Conservation (phyloP, 2,113 vertebrate genomes). For the Myotis brandtii region DNA sequence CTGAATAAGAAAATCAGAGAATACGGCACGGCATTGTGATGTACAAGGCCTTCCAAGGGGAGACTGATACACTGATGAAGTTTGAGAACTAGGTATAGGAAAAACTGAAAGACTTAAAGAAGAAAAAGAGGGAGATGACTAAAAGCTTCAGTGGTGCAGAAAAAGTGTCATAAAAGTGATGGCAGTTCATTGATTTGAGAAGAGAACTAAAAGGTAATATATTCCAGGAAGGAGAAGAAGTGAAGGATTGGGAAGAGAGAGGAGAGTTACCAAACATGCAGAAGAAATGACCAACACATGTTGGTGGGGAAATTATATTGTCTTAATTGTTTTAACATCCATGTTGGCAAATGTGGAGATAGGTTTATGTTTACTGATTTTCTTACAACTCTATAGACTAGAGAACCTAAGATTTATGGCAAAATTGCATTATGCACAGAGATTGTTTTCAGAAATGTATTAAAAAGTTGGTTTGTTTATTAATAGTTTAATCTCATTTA, state of each 20-base stretch:
- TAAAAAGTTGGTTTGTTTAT: neutral
- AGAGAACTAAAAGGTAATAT: neutral
- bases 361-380: neutral
- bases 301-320: neutral
- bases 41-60: neutral
- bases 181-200: neutral
- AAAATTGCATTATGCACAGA: neutral
- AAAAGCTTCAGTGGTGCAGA: neutral
- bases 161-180: neutral
- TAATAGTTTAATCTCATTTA: neutral
- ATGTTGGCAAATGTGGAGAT: neutral
- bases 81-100: neutral
- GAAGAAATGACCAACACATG: neutral
- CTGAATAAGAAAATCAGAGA: neutral
- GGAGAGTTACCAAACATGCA: neutral
- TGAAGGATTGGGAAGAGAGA: fast-evolving
- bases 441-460: neutral
- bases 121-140: neutral
- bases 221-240: neutral
- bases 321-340: neutral
- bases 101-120: neutral
- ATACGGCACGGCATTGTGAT: neutral
- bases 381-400: neutral
- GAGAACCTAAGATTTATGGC: neutral
- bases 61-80: neutral